phyloP scores from a whole-genome alignment of 2,888 invertebrate genomes.

The Leistus spinibarbis region DNA sequence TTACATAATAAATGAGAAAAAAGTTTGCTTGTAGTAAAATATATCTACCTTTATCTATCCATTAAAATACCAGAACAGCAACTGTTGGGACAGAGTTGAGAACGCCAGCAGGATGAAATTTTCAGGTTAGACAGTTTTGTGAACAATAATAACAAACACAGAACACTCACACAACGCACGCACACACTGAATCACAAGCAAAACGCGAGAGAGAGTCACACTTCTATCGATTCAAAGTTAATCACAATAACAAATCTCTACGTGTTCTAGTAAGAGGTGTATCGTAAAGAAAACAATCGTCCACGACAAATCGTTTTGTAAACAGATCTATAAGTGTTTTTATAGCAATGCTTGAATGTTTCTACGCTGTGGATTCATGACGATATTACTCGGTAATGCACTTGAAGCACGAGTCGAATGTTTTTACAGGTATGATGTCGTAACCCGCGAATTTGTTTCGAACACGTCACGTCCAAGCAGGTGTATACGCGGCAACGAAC shows the following conservation, averaged over 20 bases:
- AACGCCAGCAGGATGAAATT: not conserved
- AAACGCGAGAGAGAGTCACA: not conserved
- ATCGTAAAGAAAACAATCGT: not conserved
- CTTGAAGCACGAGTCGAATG: not conserved
- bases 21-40: not conserved
- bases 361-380: not conserved
- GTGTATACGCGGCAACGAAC: slow-evolving; percentile 3
- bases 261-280: not conserved
- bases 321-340: not conserved
- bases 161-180: not conserved
- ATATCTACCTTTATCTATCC: not conserved
- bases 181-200: not conserved
- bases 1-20: not conserved
- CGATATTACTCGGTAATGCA: not conserved
- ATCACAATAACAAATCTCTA: not conserved
- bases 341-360: not conserved
- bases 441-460: not conserved
- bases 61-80: not conserved
- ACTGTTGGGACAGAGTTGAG: not conserved
- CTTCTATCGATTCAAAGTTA: not conserved
- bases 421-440: not conserved
- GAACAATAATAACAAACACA: not conserved
- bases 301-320: not conserved
- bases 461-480: not conserved
- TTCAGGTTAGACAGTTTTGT: not conserved